Conservation (phyloP, 1,140 invertebrate genomes). For the Pygmarrhopalites habei region DNA sequence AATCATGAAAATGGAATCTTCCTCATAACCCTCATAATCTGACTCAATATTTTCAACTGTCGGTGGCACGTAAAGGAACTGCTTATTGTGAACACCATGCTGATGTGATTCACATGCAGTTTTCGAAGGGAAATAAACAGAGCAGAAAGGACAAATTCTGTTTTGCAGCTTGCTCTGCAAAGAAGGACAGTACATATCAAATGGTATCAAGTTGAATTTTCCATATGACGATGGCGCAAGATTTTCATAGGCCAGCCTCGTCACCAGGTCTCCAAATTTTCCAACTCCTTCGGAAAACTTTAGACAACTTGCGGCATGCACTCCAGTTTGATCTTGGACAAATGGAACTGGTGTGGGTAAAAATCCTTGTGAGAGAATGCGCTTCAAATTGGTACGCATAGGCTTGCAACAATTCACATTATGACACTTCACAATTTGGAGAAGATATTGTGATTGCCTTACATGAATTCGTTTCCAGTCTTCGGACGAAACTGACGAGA, state of each 20-base stretch:
- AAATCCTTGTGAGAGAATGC: not conserved
- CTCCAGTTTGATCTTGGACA: not conserved
- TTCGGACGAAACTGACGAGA: not conserved
- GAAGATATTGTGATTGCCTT: not conserved
- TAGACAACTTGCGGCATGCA: not conserved
- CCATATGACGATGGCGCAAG: not conserved
- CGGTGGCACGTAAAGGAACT: too few relatives aligned
- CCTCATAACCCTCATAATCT: too few relatives aligned
- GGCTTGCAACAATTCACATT: not conserved
- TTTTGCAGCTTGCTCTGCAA: not conserved
- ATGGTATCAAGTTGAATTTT: not conserved
- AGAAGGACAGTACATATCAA: not conserved
- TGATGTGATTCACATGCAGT: not conserved
- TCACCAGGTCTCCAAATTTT: too few relatives aligned
- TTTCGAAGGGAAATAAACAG: not conserved
- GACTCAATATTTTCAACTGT: too few relatives aligned
- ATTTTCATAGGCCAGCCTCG: too few relatives aligned
- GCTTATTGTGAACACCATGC: too few relatives aligned
- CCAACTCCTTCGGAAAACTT: not conserved
- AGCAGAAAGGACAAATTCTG: not conserved
- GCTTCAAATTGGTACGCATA: not conserved
- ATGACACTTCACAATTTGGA: constrained; percentile 7
- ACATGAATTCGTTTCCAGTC: not conserved
- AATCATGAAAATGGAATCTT: too few relatives aligned
- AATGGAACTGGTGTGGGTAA: not conserved